phyloP scores from a whole-genome alignment of 2,888 invertebrate species.

The Brassicogethes aeneus region DNA sequence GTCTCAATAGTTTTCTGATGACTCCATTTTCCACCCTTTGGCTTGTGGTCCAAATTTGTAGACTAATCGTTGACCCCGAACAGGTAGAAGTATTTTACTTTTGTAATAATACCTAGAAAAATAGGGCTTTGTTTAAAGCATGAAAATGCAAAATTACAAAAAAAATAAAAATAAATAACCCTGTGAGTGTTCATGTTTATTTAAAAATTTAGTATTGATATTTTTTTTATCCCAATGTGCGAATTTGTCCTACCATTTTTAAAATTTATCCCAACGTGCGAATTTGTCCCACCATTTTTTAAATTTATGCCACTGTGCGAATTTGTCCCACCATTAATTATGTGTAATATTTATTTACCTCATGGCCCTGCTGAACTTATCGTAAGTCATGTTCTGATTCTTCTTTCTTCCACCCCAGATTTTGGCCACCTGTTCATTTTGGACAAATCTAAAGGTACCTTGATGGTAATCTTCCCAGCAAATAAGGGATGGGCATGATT shows the following conservation, averaged over 20 bases:
- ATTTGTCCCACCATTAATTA: too few species aligned
- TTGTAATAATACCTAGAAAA: constrained; percentile 66
- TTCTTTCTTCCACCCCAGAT: constrained; percentile 81
- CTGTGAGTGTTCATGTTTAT: too few species aligned
- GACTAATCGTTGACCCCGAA: constrained; percentile 65
- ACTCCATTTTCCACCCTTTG: constrained; percentile 68
- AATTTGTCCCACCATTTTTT: too few species aligned
- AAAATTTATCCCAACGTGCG: too few species aligned
- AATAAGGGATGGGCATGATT: constrained; percentile 72
- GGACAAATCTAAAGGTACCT: constrained; percentile 81
- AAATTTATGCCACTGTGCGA: too few species aligned
- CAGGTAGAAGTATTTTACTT: constrained; percentile 64
- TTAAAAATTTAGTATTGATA: too few species aligned
- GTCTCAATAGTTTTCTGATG: too few species aligned
- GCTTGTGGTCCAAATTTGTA: constrained; percentile 78
- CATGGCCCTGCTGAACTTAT: constrained; percentile 87
- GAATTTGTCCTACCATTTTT: too few species aligned
- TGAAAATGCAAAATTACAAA: background rate
- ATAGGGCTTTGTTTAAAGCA: constrained; percentile 3
- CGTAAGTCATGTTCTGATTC: constrained; percentile 86
- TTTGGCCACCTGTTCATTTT: constrained; percentile 77
- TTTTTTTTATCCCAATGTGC: too few species aligned
- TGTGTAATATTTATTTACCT: constrained; percentile 41
- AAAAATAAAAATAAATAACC: too few species aligned
- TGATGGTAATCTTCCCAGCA: constrained; percentile 80